Base-by-base conservation (phyloP, 2,888 invertebrate species). In the Pseudeuparius sepicola region DNA sequence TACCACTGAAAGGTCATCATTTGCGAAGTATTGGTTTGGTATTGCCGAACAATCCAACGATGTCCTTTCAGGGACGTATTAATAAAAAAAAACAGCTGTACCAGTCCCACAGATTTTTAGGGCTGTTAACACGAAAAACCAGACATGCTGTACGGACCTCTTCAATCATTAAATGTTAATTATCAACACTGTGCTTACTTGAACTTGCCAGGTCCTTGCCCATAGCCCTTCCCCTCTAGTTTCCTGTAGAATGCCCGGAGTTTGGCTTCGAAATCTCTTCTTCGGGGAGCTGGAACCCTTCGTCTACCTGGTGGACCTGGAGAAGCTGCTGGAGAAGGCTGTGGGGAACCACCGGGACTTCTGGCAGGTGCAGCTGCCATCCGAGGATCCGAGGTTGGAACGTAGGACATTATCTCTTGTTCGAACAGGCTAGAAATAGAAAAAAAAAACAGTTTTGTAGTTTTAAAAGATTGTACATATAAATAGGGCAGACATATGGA, bases 351-450 rank as follows among this genome's bases (percentile, higher is more conserved):
- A 38, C 71, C 50, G 28, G 70, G 74, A 49, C 68, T 72, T 48
- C 67, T 63, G 56, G 48, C 59, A 29, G 40, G 43, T 7, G 47
- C 29, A 25, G 34, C 47, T 13, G 44, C 32, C 18, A 47, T 41
- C 34, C 47, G 46, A 47, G 65, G 65, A 46, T 68, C 68, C 47
- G 71, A 69, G 4, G 75, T 73, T 43, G 89, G 93, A 56, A 93
- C 86, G 67, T 92, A 93, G 51, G 90, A 90, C 93, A 94, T 92
- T 57, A 94, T 93, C 73, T 94, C 93, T 71, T 94, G 88, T 66
- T 96, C 94, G 71, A 94, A 93, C 55, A 93, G 77, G 73, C 94
- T 94, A 73, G 28, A 71, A 68, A 16, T 20, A 20, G n/a, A n/a
- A n/a, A n/a, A n/a, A n/a, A n/a, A n/a, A n/a, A n/a, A n/a, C n/a